phyloP scores from a whole-genome alignment of 2,113 vertebrate species.

The Dendrocopos noguchii region DNA sequence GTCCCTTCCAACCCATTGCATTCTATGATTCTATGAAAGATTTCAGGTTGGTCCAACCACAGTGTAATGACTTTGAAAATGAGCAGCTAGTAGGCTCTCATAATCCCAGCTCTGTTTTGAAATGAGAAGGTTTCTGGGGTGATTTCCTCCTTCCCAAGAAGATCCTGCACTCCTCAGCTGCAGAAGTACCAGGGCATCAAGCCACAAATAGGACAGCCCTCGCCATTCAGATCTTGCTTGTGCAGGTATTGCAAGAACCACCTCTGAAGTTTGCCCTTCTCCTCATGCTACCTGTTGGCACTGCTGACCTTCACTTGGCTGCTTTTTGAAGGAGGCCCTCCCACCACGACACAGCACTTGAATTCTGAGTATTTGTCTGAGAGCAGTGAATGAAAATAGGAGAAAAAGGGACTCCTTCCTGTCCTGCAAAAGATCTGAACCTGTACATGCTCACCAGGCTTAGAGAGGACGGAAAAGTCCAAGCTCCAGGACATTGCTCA shows the following conservation, averaged over 20 bases:
- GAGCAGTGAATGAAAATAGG: not conserved
- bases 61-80: not conserved
- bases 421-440: not conserved
- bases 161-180: not conserved
- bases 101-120: not conserved
- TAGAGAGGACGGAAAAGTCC: not conserved
- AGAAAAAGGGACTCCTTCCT: not conserved
- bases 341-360: not conserved
- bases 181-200: not conserved
- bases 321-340: not conserved
- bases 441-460: rapidly evolving
- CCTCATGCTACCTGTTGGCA: not conserved
- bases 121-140: not conserved
- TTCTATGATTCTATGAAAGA: too few relatives aligned
- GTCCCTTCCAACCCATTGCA: too few relatives aligned
- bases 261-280: not conserved
- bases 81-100: not conserved
- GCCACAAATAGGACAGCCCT: not conserved
- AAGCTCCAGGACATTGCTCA: not conserved
- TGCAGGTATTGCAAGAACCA: not conserved
- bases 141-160: not conserved
- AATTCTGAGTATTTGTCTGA: not conserved
- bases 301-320: not conserved
- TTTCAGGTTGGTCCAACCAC: not conserved
- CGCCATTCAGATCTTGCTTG: not conserved